phyloP scores from a whole-genome alignment of 2,113 vertebrate species.

The Sisor rabdophorus region DNA sequence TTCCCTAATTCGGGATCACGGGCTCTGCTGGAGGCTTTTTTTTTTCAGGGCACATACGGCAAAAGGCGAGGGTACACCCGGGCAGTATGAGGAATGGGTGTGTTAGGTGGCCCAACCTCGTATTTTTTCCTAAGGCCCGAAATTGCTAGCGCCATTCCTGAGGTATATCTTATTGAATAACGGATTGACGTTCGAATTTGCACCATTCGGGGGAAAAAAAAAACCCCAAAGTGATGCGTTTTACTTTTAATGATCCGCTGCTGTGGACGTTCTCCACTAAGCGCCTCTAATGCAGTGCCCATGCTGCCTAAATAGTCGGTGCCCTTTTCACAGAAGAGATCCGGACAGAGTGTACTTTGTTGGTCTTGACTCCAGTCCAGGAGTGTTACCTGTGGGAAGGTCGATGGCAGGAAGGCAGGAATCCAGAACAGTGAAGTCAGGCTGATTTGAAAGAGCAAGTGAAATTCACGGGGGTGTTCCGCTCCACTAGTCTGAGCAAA shows the following conservation, averaged over 20 bases:
- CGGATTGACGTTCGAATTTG: no score
- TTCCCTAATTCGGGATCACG: no score
- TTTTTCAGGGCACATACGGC: no score
- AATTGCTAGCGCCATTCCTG: no score
- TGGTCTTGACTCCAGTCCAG: conserved; percentile 40
- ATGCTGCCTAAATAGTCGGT: neutral
- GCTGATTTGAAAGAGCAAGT: conserved; percentile 6
- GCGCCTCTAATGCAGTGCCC: neutral
- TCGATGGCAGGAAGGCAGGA: conserved; percentile 23
- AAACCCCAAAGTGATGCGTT: no score
- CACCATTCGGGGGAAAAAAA: no score
- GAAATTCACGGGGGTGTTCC: conserved; percentile 38
- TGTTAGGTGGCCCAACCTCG: no score
- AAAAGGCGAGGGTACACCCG: no score
- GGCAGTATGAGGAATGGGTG: no score
- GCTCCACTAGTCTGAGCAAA: conserved; percentile 46
- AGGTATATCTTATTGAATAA: no score
- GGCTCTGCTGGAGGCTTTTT: no score
- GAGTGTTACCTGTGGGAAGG: conserved; percentile 43
- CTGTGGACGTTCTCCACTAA: neutral
- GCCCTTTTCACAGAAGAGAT: conserved; percentile 27
- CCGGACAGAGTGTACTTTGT: conserved; percentile 37
- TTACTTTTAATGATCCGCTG: neutral
- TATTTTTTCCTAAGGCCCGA: no score
- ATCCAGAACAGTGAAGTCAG: neutral